A percentile compares a stretch with the other conserved stretches of the same genome.
Conservation (phyloP, 2,888 invertebrate species). For the Ashinkailepas kermadecensis region DNA sequence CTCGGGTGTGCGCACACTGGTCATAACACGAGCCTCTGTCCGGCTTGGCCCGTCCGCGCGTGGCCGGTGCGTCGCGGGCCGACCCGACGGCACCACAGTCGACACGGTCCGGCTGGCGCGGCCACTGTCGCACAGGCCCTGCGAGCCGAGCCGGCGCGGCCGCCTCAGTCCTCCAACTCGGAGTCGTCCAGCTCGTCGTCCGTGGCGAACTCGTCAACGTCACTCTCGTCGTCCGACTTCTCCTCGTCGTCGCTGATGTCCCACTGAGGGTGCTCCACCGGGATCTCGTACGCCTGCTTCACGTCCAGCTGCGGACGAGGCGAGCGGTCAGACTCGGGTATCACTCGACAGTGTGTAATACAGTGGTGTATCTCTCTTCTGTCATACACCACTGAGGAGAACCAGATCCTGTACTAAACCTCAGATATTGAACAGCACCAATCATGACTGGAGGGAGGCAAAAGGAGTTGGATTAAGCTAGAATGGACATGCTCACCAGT, state of each 20-base stretch:
- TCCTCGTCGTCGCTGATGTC: constrained; percentile 84
- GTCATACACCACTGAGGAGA: no score
- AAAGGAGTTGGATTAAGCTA: no score
- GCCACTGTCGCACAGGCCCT: no score
- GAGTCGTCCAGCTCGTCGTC: constrained; percentile 50
- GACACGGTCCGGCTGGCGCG: background rate
- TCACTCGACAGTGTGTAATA: no score
- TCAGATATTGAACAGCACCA: no score
- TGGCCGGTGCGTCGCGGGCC: no score
- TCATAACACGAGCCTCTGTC: no score
- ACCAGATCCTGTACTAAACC: no score
- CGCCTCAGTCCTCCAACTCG: background rate
- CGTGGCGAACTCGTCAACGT: constrained; percentile 58
- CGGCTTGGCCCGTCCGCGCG: background rate
- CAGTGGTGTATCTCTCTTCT: no score
- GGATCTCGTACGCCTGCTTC: constrained; percentile 85
- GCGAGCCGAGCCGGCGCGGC: background rate
- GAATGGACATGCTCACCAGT: no score
- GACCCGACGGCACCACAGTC: background rate
- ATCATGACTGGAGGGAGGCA: no score
- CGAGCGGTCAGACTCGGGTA: background rate
- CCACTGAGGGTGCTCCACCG: constrained; percentile 95
- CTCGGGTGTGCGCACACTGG: background rate
- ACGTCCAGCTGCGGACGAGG: constrained; percentile 65
- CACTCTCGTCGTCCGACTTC: constrained; percentile 53